These are phyloP conservation scores for Diorhabda carinulata DNA, from an alignment of 1,140 invertebrate species.

Conservation along the genomic window DNA sequence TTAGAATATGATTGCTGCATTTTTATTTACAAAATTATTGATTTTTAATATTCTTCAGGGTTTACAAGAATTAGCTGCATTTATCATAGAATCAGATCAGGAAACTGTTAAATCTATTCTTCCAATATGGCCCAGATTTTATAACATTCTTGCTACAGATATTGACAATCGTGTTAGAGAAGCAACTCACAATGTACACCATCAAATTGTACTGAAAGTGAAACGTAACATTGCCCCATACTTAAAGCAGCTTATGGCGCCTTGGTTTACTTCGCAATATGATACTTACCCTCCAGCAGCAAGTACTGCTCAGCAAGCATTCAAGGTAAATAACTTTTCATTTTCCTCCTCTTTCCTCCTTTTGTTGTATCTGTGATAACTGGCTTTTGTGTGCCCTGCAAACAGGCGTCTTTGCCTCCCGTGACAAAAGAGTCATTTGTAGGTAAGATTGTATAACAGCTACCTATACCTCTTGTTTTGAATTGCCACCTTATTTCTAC, in stretches of 20 bases:
- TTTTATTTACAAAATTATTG: not conserved
- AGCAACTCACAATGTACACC: slow-evolving; percentile 65
- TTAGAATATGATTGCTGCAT: not conserved
- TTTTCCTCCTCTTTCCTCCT: no score
- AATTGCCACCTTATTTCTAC: no score
- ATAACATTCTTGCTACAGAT: slow-evolving; percentile 68
- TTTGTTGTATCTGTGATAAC: no score
- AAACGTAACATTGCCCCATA: slow-evolving; percentile 72
- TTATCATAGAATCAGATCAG: slow-evolving; percentile 60
- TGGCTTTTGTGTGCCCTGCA: no score
- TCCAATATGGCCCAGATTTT: slow-evolving; percentile 75
- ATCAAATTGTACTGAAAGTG: slow-evolving; percentile 61
- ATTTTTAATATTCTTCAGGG: slow-evolving; percentile 53
- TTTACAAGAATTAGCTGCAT: slow-evolving; percentile 69
- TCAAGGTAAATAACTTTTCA: slow-evolving; percentile 50
- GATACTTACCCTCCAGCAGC: slow-evolving; percentile 79
- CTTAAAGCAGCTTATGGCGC: slow-evolving; percentile 69
- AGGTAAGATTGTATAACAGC: no score
- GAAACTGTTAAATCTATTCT: slow-evolving; percentile 63
- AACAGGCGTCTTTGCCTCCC: no score
- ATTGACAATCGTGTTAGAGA: slow-evolving; percentile 76
- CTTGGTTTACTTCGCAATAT: slow-evolving; percentile 74
- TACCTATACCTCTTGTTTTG: slow-evolving; percentile 1
- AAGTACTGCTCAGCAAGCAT: slow-evolving; percentile 65
- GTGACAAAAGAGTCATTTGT: no score